Conservation (phyloP, 2,113 vertebrate species). For the Kryptolebias marmoratus region DNA sequence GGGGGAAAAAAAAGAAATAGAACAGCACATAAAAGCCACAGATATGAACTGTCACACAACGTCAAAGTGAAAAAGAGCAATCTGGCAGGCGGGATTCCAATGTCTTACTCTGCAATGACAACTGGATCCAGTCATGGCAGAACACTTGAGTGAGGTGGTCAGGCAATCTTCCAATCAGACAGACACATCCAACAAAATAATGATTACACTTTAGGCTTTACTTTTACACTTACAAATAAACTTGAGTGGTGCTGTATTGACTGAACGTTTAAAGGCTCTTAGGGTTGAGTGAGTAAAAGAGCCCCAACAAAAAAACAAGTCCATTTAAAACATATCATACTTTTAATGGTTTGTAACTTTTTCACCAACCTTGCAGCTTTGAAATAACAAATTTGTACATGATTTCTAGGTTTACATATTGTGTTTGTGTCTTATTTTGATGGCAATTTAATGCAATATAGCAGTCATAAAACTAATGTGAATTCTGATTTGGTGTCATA, state of each 20-base stretch:
- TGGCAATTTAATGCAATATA: neutral
- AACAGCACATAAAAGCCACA: slow-evolving; percentile 48
- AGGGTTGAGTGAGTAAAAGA: slow-evolving; percentile 2
- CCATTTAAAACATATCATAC: neutral
- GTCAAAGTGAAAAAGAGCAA: slow-evolving; percentile 66
- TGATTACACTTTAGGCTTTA: slow-evolving; percentile 38
- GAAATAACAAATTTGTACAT: neutral
- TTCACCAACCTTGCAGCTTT: neutral
- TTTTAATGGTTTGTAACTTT: neutral
- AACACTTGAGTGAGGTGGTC: slow-evolving; percentile 51
- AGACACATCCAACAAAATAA: slow-evolving; percentile 52
- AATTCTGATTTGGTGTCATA: neutral
- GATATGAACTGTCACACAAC: slow-evolving; percentile 64
- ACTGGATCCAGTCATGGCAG: slow-evolving; percentile 65
- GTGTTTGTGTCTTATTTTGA: neutral
- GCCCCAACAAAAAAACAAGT: neutral
- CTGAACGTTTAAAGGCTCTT: slow-evolving; percentile 16
- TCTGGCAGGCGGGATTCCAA: slow-evolving; percentile 63
- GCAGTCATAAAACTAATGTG: neutral
- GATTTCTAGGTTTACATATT: neutral
- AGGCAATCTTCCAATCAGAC: slow-evolving; percentile 61
- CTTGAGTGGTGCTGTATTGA: neutral
- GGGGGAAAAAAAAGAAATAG: slow-evolving; percentile 16
- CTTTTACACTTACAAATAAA: slow-evolving; percentile 34
- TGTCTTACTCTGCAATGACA: slow-evolving; percentile 65